These are phyloP conservation scores for Gadopsis bispinosus DNA, from an alignment of 2,797 vertebrate genomes.

Conservation along the genomic window DNA sequence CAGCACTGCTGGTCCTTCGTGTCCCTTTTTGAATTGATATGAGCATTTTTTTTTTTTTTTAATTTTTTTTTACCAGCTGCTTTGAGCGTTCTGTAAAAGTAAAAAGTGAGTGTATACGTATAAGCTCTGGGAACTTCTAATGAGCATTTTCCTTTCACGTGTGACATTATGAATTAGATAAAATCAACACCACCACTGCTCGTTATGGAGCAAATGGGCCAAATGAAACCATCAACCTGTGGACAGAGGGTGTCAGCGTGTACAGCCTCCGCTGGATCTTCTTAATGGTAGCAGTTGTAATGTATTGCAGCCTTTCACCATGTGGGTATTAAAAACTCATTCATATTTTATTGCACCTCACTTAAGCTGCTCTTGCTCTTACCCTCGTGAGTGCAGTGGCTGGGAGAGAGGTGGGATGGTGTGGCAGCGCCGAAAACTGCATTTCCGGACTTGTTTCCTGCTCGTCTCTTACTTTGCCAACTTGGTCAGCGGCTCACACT, in stretches of 20 bases:
- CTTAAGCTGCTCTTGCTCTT: neutral
- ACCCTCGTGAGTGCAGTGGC: neutral
- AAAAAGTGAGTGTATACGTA: no score
- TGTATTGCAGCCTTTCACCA: neutral
- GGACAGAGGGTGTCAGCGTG: neutral
- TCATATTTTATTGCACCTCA: conserved; percentile 36
- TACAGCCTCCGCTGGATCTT: neutral
- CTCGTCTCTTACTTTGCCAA: neutral
- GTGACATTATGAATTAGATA: no score
- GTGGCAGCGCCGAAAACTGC: neutral
- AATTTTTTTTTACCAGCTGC: neutral
- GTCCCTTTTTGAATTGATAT: neutral
- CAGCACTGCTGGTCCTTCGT: neutral
- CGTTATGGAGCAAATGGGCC: neutral
- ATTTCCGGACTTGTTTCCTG: conserved; percentile 16
- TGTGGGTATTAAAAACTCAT: conserved; percentile 23
- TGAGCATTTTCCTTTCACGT: no score
- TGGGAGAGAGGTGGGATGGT: neutral
- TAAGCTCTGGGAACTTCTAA: no score
- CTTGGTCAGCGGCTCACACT: conserved; percentile 9
- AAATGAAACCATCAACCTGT: neutral
- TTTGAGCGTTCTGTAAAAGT: neutral
- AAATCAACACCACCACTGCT: neutral
- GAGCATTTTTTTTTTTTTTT: neutral
- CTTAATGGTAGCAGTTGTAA: neutral